These are phyloP conservation scores for Oscheius onirici DNA, from an alignment of 2,888 invertebrate genomes.

Conservation along the genomic window DNA sequence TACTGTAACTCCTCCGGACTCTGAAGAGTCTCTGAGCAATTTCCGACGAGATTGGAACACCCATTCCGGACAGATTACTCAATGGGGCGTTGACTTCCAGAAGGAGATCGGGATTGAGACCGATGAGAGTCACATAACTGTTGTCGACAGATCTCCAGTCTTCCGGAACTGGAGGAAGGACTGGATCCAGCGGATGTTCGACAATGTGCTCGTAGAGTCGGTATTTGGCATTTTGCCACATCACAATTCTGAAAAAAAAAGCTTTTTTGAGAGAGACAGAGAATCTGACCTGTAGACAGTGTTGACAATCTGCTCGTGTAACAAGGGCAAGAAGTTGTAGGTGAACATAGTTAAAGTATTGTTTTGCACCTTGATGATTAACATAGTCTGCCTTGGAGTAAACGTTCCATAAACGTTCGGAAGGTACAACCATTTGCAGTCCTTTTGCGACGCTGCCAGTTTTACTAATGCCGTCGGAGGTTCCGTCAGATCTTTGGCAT, in stretches of 20 bases:
- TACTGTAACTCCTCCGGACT: slow-evolving; percentile 9
- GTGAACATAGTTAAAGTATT: slow-evolving; percentile 53
- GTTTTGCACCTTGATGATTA: slow-evolving; percentile 49
- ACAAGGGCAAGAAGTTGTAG: slow-evolving; percentile 43
- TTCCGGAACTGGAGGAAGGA: not conserved
- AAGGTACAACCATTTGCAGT: slow-evolving; percentile 18
- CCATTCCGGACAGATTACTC: not conserved
- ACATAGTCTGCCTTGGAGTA: slow-evolving; percentile 57
- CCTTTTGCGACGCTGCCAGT: not conserved
- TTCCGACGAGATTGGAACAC: not conserved
- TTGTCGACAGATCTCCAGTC: slow-evolving; percentile 1
- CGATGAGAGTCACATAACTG: slow-evolving; percentile 44
- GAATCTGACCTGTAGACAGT: not conserved
- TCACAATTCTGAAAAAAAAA: not conserved
- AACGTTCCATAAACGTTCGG: slow-evolving; percentile 40
- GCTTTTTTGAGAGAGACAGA: not conserved
- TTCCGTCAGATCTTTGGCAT: not conserved
- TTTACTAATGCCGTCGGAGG: slow-evolving; percentile 18
- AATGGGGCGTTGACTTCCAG: slow-evolving; percentile 46
- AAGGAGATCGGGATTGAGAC: slow-evolving; percentile 44
- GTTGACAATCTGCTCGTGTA: slow-evolving; percentile 8
- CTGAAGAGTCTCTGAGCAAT: slow-evolving; percentile 24
- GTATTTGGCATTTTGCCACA: slow-evolving; percentile 15
- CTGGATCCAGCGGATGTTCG: slow-evolving; percentile 15
- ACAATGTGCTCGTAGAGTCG: slow-evolving; percentile 21